Percentiles rank a stretch among this genome's conserved stretches.
Conservation (phyloP, 2,113 vertebrate genomes). For the Elgaria multicarinata region DNA sequence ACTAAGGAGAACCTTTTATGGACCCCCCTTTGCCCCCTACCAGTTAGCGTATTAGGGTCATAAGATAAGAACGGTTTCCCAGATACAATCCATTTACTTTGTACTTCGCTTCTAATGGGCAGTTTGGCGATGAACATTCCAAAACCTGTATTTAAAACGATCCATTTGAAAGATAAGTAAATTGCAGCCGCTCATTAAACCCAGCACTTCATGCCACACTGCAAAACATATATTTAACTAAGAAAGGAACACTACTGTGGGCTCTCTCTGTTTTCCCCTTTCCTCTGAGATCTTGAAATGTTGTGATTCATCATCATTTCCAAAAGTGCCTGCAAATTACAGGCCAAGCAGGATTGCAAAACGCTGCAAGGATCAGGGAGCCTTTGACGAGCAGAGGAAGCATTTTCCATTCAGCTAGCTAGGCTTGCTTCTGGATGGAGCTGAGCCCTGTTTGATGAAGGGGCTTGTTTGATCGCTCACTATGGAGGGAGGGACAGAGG, state of each 20-base stretch:
- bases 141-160: conserved; percentile 75
- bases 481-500: neutral
- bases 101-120: conserved; percentile 71
- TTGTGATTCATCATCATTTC: conserved; percentile 72
- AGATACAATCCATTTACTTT: conserved; percentile 58
- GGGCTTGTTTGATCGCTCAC: conserved; percentile 21
- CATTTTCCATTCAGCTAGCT: conserved; percentile 54
- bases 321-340: conserved; percentile 66
- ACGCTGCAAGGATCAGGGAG: conserved; percentile 47
- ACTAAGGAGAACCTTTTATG: conserved; percentile 48
- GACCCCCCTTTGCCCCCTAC: conserved; percentile 34
- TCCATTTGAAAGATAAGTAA: conserved; percentile 77
- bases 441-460: conserved; percentile 64
- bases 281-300: conserved; percentile 54
- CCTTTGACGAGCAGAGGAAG: conserved; percentile 17
- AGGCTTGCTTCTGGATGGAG: conserved; percentile 45
- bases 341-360: conserved; percentile 50
- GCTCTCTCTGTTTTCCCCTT: conserved; percentile 50
- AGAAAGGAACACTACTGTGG: conserved; percentile 71
- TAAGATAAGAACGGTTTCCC: conserved; percentile 63
- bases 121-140: conserved; percentile 73
- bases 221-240: conserved; percentile 74
- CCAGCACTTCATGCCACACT: conserved; percentile 53
- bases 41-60: conserved; percentile 42
- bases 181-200: conserved; percentile 70